Evolutionary conservation across 2,113 vertebrate genomes (phyloP).

Genomic region (Orycteropus afer): DNA sequence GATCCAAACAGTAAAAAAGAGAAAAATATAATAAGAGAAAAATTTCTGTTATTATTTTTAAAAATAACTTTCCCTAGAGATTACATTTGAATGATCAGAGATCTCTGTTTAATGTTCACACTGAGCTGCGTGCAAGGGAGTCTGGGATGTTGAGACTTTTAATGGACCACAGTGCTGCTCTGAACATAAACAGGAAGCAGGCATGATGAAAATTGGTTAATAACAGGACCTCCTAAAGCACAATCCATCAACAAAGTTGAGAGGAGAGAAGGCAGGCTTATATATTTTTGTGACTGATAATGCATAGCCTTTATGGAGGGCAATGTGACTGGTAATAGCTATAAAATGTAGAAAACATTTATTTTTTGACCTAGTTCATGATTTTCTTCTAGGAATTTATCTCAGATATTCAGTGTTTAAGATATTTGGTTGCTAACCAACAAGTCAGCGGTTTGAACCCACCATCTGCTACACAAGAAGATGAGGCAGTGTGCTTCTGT

Average conservation of each 20-base stretch:
- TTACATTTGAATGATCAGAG: not conserved
- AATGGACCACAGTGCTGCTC: not conserved
- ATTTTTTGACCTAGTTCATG: not conserved
- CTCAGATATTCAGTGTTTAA: no score
- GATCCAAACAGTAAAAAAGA: not conserved
- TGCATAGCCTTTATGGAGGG: not conserved
- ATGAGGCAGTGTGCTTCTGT: no score
- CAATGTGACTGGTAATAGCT: no score
- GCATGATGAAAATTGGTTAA: not conserved
- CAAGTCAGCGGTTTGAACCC: no score
- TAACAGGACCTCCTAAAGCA: not conserved
- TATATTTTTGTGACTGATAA: not conserved
- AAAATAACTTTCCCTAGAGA: no score
- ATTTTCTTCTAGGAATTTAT: not conserved
- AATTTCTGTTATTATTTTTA: no score
- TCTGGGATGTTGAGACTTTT: not conserved
- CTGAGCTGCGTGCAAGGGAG: no score
- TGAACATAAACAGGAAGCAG: not conserved
- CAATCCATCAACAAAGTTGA: no score
- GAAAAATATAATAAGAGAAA: not conserved
- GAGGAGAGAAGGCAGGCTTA: not conserved
- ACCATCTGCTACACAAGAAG: no score
- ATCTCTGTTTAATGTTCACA: not conserved
- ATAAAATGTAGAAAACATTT: not conserved
- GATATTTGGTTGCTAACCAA: no score